Evolutionary conservation across 2,797 vertebrate genomes (phyloP).

Genomic region (Paratrypauchen microcephalus): DNA sequence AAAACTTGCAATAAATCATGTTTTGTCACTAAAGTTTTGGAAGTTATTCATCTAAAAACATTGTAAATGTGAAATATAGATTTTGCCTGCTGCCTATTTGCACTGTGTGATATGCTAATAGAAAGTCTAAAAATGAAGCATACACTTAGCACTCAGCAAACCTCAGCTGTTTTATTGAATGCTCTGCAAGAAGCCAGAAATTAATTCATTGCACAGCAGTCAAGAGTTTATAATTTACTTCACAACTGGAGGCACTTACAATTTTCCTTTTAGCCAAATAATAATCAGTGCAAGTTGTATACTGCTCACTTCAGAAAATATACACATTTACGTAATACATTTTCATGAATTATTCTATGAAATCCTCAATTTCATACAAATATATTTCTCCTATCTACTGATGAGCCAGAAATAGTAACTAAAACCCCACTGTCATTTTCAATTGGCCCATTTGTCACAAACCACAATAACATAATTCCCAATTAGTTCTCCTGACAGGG

Average conservation of each 20-base stretch:
- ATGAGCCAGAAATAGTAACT: conserved; percentile 8
- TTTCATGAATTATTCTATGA: neutral
- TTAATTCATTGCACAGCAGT: neutral
- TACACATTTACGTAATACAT: neutral
- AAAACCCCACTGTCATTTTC: conserved; percentile 39
- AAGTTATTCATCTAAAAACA: too few species aligned
- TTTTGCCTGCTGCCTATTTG: neutral
- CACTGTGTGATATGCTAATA: neutral
- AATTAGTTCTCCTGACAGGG: conserved; percentile 52
- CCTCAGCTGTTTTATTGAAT: neutral
- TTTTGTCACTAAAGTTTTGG: too few species aligned
- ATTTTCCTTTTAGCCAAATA: conserved; percentile 15
- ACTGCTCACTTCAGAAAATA: neutral
- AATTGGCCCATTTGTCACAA: conserved; percentile 48
- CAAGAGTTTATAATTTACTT: conserved; percentile 8
- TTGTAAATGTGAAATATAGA: neutral
- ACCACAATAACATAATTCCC: conserved; percentile 48
- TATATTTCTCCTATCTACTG: conserved; percentile 1
- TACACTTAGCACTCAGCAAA: neutral
- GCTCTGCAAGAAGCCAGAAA: neutral
- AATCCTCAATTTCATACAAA: neutral
- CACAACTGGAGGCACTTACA: neutral
- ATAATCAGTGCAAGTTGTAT: neutral
- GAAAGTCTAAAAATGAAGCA: conserved; percentile 3
- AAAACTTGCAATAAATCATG: too few species aligned